These are phyloP conservation scores for Melierax canorus DNA, from an alignment of 2,113 vertebrate species.

Conservation along the genomic window DNA sequence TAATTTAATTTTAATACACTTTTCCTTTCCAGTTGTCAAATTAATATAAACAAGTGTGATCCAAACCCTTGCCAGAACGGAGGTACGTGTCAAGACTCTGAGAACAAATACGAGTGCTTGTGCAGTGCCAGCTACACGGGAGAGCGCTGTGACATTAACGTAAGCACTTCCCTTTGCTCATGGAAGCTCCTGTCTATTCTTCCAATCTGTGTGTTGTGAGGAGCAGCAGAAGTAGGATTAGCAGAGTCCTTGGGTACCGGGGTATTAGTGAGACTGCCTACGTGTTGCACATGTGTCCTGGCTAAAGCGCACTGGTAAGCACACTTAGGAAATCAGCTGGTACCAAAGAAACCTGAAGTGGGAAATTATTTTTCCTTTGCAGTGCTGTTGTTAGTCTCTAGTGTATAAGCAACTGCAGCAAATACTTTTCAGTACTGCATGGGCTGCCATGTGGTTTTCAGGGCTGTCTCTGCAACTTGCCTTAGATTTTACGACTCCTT, in stretches of 20 bases:
- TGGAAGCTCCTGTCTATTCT: not conserved
- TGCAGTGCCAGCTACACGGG: constrained; percentile 85
- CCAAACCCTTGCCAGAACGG: constrained; percentile 89
- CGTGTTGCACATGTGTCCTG: not conserved
- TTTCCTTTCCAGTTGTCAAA: constrained; percentile 81
- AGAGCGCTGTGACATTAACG: constrained; percentile 81
- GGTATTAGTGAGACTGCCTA: not conserved
- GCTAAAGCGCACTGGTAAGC: too few relatives aligned
- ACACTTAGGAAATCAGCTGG: rapidly evolving
- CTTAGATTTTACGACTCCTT: not conserved
- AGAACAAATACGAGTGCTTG: constrained; percentile 83
- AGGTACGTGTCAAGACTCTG: constrained; percentile 82
- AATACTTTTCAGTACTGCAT: not conserved
- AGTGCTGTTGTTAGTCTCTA: not conserved
- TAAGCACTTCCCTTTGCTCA: constrained; percentile 65
- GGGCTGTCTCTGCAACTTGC: not conserved
- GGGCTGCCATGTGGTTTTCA: not conserved
- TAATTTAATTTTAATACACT: not conserved
- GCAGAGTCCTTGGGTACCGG: not conserved
- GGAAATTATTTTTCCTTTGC: not conserved
- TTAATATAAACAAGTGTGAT: constrained; percentile 81
- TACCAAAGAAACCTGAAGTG: not conserved
- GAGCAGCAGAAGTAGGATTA: not conserved
- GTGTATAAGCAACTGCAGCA: not conserved
- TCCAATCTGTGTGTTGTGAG: not conserved